Evolutionary conservation across 2,797 vertebrate species (phyloP), one percentile per base, ranked within the genome.

Genomic region (Trachurus trachurus): DNA sequence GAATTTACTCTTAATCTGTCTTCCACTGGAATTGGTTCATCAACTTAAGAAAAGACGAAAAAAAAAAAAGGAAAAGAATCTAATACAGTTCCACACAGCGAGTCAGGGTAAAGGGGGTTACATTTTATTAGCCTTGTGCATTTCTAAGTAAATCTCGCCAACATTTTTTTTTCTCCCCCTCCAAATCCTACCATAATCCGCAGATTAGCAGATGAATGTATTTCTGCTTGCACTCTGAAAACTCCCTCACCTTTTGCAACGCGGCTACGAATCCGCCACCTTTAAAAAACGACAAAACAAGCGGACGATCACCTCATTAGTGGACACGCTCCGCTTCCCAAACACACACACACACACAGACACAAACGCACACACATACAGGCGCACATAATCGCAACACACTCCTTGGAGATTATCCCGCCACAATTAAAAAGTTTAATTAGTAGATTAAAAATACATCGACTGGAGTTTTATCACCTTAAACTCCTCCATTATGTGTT

Each of bases 351-450:
- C 58, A 50, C 74, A 69, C 65, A n/a, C 68, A 26, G 56, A 50
- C 74, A 69, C 79, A 70, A 82, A 83, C 79, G 59, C 67, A 76
- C 65, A n/a, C 68, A 26, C 58, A 50, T 72, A 69, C 82, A 82
- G 77, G 58, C 67, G 75, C 65, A n/a, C 68, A 26, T 15, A 72
- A 71, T 57, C 75, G 42, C 66, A 64, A 64, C 71, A 22, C 71
- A 31, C 79, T 87, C 78, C 88, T 92, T 79, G 78, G 88, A 93
- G 94, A 90, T 95, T 94, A 95, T 95, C 93, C 92, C 21, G 78
- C 89, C 72, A 92, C 94, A 95, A 96, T 95, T 94, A 96, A 95
- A 95, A 96, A 94, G 91, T 95, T 94, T 95, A 96, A 95, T 96
- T 94, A 95, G 92, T 87, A 93, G 93, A 96, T 96, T 94, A 94